Conservation (phyloP, 1,140 invertebrate species). For the Arion vulgaris region DNA sequence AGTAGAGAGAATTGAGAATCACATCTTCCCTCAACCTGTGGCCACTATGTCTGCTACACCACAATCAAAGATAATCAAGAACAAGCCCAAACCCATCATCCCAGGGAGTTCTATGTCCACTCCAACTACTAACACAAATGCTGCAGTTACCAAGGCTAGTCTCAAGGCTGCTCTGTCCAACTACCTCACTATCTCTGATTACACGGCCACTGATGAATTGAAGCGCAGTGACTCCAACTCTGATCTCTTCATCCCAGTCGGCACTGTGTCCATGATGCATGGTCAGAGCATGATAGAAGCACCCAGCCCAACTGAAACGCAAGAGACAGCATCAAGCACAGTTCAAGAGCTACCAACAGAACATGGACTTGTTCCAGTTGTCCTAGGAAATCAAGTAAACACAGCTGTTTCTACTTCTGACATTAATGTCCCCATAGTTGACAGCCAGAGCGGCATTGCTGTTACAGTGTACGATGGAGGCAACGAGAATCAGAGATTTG, state of each 20-base stretch:
- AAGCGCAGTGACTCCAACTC: constrained; percentile 45
- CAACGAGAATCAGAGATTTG: constrained; percentile 39
- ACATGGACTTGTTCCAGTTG: constrained; percentile 36
- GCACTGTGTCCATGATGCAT: constrained; percentile 40
- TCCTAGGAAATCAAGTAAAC: not conserved
- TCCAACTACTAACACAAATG: not conserved
- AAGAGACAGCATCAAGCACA: constrained; percentile 43
- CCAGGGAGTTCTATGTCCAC: not conserved
- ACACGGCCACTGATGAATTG: constrained; percentile 43
- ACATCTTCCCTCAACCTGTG: constrained; percentile 31
- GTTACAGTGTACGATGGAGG: constrained; percentile 45
- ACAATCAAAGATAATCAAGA: not conserved
- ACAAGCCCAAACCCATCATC: not conserved
- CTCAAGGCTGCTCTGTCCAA: constrained; percentile 45
- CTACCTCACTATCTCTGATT: constrained; percentile 48
- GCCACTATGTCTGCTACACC: not conserved
- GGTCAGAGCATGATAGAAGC: constrained; percentile 34
- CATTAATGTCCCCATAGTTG: constrained; percentile 37
- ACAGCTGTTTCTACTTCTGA: constrained; percentile 1
- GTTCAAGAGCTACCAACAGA: constrained; percentile 40
- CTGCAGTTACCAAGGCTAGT: constrained; percentile 36
- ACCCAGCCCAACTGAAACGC: constrained; percentile 29
- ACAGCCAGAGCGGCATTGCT: constrained; percentile 45
- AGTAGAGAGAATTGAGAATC: constrained; percentile 41
- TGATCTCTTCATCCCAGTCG: constrained; percentile 46